Base-by-base conservation (phyloP, 2,113 vertebrate genomes). In the Sinocyclocheilus grahami region DNA sequence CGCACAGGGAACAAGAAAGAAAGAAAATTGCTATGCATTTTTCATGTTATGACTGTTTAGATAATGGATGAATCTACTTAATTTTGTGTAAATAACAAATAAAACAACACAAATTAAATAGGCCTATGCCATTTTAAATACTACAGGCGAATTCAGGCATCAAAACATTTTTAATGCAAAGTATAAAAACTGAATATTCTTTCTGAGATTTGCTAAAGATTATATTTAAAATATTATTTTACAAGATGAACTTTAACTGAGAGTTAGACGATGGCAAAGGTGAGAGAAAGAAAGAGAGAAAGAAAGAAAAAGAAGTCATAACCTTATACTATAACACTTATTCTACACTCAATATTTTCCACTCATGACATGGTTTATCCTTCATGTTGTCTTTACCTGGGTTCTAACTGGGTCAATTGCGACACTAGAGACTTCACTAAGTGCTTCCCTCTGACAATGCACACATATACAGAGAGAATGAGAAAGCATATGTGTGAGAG, bases 371-470 rank as follows among this genome's bases (percentile, higher is more conserved):
- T 71, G 27, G 81, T 71, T 82, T 53, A 71, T 69, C 81, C 46
- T 53, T 77, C 63, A 72, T 86, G 65, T 86, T 55, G 77, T 58
- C 85, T 86, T 69, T 76, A 77, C 42, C 83, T 78, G 83, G 53
- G 18, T 55, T 77, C 58, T 85, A 82, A 82, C 63, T 82, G 46
- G 81, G 81, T 82, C 63, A 71, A 53, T 37, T 51, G 81, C 6
- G 9, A 33, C 81, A 82, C 81, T 33, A 71, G 81, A 82, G 81
- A 71, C 24, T 33, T 82, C 42, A 53, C 46, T 71, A 82, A 82
- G 80, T 82, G 80, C 72, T 85, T 58, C 74, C 27, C 22, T 46
- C 74, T 77, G 16, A 85, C 72, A 75, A 84, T 53, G 51, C 53
- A 71, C 62, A 72, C 82, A 58, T 33, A 63, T 77, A 84, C 82